Conservation (phyloP, 2,797 vertebrate species). For the Hapalemur alaotrensis region DNA sequence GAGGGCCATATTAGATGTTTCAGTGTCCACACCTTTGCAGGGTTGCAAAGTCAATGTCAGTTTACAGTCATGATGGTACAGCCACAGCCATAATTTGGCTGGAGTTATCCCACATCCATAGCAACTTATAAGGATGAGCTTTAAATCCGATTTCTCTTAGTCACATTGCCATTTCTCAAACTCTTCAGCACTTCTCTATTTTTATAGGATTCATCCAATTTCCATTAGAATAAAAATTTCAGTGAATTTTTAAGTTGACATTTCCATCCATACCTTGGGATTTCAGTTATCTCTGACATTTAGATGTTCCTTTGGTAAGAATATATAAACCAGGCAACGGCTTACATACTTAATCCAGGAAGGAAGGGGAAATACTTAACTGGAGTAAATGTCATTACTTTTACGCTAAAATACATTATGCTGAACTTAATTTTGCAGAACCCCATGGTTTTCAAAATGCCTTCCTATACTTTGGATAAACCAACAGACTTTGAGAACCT, state of each 20-base stretch:
- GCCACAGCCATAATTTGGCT: background rate
- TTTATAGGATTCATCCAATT: constrained; percentile 4
- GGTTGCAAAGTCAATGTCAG: background rate
- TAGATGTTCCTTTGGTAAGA: constrained; percentile 19
- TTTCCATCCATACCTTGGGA: constrained; percentile 9
- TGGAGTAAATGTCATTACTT: background rate
- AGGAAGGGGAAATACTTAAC: background rate
- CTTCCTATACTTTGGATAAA: background rate
- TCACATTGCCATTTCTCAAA: background rate
- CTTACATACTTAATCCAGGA: constrained; percentile 14
- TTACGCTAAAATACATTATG: background rate
- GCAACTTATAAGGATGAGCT: constrained; percentile 4
- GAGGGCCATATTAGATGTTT: background rate
- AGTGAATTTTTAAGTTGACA: constrained; percentile 3
- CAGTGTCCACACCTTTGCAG: background rate
- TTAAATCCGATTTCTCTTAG: background rate
- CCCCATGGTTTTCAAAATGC: background rate
- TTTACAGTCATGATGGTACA: background rate
- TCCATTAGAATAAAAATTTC: constrained; percentile 13
- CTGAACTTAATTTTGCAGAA: background rate
- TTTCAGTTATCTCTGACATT: constrained; percentile 39
- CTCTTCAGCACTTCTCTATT: background rate
- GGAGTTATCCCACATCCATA: background rate
- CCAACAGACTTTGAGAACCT: background rate
- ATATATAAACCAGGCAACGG: background rate